A percentile compares a stretch with the other conserved stretches of the same genome.
Conservation (phyloP, 2,113 vertebrate genomes). For the Anthoscopus minutus region DNA sequence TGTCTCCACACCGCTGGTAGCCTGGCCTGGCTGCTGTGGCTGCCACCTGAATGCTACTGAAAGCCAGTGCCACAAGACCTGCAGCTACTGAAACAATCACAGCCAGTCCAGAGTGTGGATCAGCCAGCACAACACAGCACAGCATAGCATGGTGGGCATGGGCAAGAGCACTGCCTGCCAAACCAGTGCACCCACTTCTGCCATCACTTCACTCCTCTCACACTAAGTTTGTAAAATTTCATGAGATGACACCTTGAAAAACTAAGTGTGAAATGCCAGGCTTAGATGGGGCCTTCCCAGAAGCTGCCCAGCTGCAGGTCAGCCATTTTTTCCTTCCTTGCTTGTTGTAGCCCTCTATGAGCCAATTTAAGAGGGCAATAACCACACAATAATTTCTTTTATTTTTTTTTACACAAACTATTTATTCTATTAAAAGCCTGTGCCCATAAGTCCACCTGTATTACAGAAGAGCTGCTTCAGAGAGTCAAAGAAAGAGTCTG, state of each 20-base stretch:
- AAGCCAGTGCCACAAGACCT: neutral
- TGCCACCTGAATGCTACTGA: neutral
- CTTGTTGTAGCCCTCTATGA: neutral
- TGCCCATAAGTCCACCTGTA: neutral
- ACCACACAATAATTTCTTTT: neutral
- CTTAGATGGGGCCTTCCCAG: neutral
- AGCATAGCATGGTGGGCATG: accelerated
- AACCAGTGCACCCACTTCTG: neutral
- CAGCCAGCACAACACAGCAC: accelerated
- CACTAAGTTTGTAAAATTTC: neutral
- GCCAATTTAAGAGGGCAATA: neutral
- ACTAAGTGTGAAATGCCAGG: neutral
- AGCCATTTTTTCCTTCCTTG: neutral
- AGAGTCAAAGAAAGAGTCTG: neutral
- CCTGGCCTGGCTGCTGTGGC: neutral
- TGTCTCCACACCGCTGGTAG: neutral
- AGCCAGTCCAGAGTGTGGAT: accelerated
- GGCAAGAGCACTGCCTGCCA: neutral
- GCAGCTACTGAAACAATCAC: neutral
- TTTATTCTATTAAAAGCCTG: neutral
- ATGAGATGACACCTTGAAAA: neutral
- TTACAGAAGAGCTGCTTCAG: neutral
- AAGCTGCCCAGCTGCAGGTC: neutral
- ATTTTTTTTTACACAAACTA: neutral
- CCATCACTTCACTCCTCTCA: neutral